Evolutionary conservation across 2,113 vertebrate genomes (phyloP).

Genomic region (Tragelaphus imberbis): DNA sequence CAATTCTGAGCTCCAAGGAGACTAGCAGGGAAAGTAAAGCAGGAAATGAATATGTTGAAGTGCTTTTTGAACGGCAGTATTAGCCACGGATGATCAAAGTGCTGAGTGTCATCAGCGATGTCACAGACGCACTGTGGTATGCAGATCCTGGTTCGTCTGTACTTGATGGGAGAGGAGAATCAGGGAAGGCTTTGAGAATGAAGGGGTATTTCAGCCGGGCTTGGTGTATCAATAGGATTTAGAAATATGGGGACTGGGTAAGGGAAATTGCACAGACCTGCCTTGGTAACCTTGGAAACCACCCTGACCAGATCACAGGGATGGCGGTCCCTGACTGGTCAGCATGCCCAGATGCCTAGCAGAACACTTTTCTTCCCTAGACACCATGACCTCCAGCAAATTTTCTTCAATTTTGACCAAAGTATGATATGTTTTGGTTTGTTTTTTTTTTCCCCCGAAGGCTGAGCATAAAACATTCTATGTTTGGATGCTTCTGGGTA

Average conservation of each 20-base stretch:
- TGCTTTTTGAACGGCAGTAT: neutral
- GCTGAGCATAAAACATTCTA: neutral
- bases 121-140: neutral
- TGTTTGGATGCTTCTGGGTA: neutral
- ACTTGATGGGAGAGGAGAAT: neutral
- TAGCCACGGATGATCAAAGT: neutral
- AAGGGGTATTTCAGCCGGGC: neutral
- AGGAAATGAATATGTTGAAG: neutral
- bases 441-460: neutral
- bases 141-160: neutral
- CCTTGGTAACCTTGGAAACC: slow-evolving; percentile 19
- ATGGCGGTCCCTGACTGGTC: neutral
- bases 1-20: neutral
- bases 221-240: neutral
- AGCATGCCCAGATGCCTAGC: neutral
- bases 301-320: neutral
- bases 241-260: neutral
- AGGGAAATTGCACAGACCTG: neutral
- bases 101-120: too few species aligned
- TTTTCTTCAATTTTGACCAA: neutral
- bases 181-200: neutral
- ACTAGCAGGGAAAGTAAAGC: neutral
- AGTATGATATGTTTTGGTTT: neutral
- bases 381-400: neutral
- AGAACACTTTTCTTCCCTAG: neutral